These are phyloP conservation scores for Cercocebus atys DNA, from an alignment of 2,113 vertebrate species.

Conservation along the genomic window DNA sequence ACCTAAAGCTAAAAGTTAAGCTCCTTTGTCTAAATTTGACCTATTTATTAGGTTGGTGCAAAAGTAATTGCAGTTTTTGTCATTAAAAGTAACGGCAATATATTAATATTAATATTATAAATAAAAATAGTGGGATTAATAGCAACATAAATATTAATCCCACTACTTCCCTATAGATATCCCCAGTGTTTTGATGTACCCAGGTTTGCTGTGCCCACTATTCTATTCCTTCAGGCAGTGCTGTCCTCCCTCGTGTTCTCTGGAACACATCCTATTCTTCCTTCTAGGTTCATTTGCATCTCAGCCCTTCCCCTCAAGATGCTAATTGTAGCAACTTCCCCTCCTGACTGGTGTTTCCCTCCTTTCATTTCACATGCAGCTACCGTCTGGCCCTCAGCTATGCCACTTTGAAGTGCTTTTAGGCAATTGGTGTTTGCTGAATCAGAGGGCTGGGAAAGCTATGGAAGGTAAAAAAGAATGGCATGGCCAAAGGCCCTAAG, in stretches of 20 bases:
- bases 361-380: not conserved
- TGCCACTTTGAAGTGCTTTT: not conserved
- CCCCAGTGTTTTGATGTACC: not conserved
- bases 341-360: not conserved
- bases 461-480: not conserved
- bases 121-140: no score
- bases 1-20: not conserved
- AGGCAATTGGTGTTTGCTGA: no score
- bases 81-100: no score
- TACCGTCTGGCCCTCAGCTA: not conserved
- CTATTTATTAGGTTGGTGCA: no score
- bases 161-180: not conserved
- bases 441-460: not conserved
- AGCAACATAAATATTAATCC: not conserved
- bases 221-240: not conserved
- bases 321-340: not conserved
- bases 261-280: not conserved
- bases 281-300: not conserved
- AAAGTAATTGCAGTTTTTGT: no score
- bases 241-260: not conserved
- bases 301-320: not conserved
- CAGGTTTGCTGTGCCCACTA: not conserved
- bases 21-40: not conserved
- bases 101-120: no score
- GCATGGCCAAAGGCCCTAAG: not conserved